These are phyloP conservation scores for Dyspetes luteomarginatus DNA, from an alignment of 2,888 invertebrate species.

Conservation along the genomic window DNA sequence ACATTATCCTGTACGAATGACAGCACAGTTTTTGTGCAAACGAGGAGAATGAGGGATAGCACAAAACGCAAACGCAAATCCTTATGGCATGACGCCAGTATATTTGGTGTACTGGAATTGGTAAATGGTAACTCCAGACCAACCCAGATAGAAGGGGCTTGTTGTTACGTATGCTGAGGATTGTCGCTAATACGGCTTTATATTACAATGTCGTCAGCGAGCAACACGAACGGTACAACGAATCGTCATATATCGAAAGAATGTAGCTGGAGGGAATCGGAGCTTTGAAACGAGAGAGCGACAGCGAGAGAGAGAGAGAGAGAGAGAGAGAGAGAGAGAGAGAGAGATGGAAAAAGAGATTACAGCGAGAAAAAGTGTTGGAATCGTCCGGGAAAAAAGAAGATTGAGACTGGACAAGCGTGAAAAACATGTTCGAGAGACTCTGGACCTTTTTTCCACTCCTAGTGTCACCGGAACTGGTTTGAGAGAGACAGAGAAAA, in stretches of 20 bases:
- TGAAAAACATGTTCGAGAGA: conserved; percentile 30
- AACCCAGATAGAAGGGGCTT: conserved; percentile 11
- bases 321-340: too few species aligned
- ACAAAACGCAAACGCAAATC: conserved; percentile 44
- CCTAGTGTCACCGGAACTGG: conserved; percentile 26
- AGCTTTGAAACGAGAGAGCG: conserved; percentile 21
- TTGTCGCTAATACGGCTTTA: conserved; percentile 55
- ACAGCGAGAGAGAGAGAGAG: too few species aligned
- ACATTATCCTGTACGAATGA: conserved; percentile 2
- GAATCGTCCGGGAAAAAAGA: conserved; percentile 7
- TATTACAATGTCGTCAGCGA: conserved; percentile 44
- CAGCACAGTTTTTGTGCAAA: neutral
- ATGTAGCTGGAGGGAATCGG: conserved; percentile 11
- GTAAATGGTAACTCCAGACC: conserved; percentile 9
- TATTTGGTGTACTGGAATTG: neutral
- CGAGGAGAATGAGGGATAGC: neutral
- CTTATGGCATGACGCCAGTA: conserved; percentile 46
- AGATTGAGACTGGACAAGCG: conserved; percentile 35
- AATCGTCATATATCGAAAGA: conserved; percentile 41
- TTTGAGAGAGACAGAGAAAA: conserved; percentile 4
- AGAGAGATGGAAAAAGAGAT: too few species aligned
- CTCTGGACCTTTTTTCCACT: conserved; percentile 20
- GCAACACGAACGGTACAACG: conserved; percentile 1
- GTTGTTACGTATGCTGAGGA: conserved; percentile 36
- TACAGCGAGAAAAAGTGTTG: conserved; percentile 25